Conservation (phyloP, 2,113 vertebrate genomes). For the Gobius niger region DNA sequence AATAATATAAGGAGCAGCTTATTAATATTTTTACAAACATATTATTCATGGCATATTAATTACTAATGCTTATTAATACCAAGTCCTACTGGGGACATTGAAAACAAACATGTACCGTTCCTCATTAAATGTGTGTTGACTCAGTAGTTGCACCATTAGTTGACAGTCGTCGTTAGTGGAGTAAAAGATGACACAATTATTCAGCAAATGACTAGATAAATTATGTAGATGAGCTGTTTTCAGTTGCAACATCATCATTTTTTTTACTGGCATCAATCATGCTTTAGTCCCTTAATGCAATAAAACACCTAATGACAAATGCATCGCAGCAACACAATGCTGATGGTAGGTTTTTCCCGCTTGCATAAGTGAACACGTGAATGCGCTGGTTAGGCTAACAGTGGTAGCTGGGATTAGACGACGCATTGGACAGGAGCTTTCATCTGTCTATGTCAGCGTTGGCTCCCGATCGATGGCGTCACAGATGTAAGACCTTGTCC, state of each 20-base stretch:
- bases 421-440: background rate
- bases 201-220: conserved; percentile 43
- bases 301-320: conserved; percentile 71
- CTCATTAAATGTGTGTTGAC: background rate
- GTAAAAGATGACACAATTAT: conserved; percentile 34
- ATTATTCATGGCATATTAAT: too few species aligned
- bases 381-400: conserved; percentile 67
- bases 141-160: background rate
- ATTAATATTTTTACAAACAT: too few species aligned
- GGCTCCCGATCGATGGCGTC: conserved; percentile 64
- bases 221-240: conserved; percentile 29
- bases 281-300: conserved; percentile 75
- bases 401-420: conserved; percentile 30
- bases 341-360: conserved; percentile 68
- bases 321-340: conserved; percentile 54
- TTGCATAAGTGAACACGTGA: conserved; percentile 63
- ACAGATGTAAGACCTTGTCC: conserved; percentile 34
- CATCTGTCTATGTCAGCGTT: conserved; percentile 21
- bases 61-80: too few species aligned
- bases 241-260: conserved; percentile 51
- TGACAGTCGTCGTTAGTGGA: background rate
- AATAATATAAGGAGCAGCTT: too few species aligned
- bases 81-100: too few species aligned
- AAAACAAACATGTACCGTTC: background rate
- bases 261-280: conserved; percentile 67